Evolutionary conservation across 2,113 vertebrate genomes (phyloP), one percentile per base, ranked within the genome.

Genomic region (Elanus axillaris): DNA sequence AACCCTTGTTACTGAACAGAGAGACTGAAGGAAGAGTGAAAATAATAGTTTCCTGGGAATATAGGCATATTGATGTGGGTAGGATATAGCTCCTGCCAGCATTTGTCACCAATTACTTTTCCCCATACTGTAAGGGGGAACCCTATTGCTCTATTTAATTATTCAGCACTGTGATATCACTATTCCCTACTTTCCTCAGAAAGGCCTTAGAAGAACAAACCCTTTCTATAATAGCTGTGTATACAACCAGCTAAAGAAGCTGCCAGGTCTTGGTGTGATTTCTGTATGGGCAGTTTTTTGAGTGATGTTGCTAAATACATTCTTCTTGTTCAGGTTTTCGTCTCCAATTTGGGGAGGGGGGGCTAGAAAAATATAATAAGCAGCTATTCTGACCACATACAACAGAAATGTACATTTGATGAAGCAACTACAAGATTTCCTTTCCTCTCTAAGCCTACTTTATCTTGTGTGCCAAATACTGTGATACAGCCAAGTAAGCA

Each of bases 21-120:
- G 32, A 71, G 23, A 45, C 47, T 86, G 71, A 80, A 92, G 45
- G 22, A 89, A 66, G 43, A 93, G 36, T 64, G 62, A 82, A 91
- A 92, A 86, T 20, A 42, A 38, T 64, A 55, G 43, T 86, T 83
- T 86, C 75, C 62, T 71, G 86, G 78, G 68, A 86, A 80, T 90
- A 74, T 11, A 79, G 40, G 13, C n/a, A 45, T 80, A 73, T 42
- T 87, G 81, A 56, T 78, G 60, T 59, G n/a, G 52, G 29, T 50
- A 72, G 82, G 34, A 94, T 67, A 36, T n/a, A 81, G 36, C 19
- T 92, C 52, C 79, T 96, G 88, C 63, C 45, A 90, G 72, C 64
- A 67, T 86, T 86, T 94, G 59, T 77, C 63, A 73, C 73, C 43
- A 88, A 66, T 94, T 93, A 86, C 56, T 77, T 92, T 84, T 77